phyloP scores from a whole-genome alignment of 1,140 invertebrate genomes.

The Eupeodes corollae region DNA sequence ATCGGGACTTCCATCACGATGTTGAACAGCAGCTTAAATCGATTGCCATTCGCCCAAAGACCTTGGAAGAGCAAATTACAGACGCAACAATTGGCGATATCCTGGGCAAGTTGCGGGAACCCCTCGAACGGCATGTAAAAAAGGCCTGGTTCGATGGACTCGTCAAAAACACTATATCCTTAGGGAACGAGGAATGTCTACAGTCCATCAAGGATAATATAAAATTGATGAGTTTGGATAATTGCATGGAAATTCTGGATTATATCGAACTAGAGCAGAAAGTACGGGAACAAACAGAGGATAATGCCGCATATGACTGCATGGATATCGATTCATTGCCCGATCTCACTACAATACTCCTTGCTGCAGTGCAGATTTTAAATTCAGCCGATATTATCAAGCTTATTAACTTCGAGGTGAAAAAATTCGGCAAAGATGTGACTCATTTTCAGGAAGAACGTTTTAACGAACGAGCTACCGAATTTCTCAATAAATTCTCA shows the following conservation, averaged over 20 bases:
- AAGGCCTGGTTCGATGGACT: slow-evolving; percentile 11
- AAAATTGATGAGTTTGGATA: slow-evolving; percentile 6
- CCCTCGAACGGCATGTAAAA: slow-evolving; percentile 2
- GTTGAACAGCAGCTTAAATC: slow-evolving; percentile 9
- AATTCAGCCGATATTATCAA: slow-evolving; percentile 4
- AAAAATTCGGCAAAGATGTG: slow-evolving; percentile 3
- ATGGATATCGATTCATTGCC: slow-evolving; percentile 2
- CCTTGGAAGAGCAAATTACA: slow-evolving; percentile 12
- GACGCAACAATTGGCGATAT: slow-evolving; percentile 16
- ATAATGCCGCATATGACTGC: neutral
- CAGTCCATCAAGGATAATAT: slow-evolving; percentile 14
- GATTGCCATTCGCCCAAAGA: slow-evolving; percentile 14
- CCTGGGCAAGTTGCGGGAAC: slow-evolving; percentile 16
- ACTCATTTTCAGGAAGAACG: slow-evolving; percentile 3
- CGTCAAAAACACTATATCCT: slow-evolving; percentile 7
- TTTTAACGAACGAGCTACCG: slow-evolving; percentile 2
- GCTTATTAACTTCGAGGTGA: slow-evolving; percentile 5
- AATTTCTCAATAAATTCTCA: slow-evolving; percentile 11
- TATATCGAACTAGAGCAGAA: slow-evolving; percentile 6
- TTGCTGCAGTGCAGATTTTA: slow-evolving; percentile 7
- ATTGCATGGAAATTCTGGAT: slow-evolving; percentile 8
- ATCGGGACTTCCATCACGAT: slow-evolving; percentile 11
- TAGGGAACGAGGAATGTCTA: slow-evolving; percentile 26
- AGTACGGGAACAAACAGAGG: neutral
- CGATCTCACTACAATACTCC: slow-evolving; percentile 1